Percentiles rank a stretch among this genome's conserved stretches.
These are phyloP conservation scores for Channa striata DNA, from an alignment of 2,797 vertebrate species.

Conservation along the genomic window DNA sequence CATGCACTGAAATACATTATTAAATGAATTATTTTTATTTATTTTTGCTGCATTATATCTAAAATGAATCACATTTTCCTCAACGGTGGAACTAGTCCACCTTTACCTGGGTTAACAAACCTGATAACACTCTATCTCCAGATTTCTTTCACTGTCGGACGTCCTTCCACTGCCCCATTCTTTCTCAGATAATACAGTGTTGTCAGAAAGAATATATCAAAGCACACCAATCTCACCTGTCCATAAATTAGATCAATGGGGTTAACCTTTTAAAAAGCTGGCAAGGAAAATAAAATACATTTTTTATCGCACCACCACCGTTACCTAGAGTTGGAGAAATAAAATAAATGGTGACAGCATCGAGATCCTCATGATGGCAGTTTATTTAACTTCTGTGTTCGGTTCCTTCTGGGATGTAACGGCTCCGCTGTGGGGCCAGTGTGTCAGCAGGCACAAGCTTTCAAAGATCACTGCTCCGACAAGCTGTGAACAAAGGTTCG, in stretches of 20 bases:
- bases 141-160: no score
- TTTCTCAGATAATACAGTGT: no score
- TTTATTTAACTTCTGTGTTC: conserved; percentile 63
- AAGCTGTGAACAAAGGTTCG: conserved; percentile 19
- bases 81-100: no score
- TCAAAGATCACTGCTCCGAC: conserved; percentile 57
- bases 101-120: no score
- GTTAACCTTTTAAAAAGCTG: conserved; percentile 61
- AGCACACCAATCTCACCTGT: conserved; percentile 5
- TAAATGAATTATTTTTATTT: no score
- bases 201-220: background rate
- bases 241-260: conserved; percentile 52
- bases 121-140: no score
- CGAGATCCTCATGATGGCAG: conserved; percentile 46
- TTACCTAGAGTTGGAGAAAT: background rate
- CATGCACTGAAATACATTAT: no score
- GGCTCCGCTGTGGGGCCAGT: conserved; percentile 24
- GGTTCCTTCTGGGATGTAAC: conserved; percentile 47
- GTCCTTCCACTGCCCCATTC: no score
- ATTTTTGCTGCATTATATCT: no score
- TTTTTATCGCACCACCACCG: conserved; percentile 3
- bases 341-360: conserved; percentile 27
- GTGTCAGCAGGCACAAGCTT: conserved; percentile 37
- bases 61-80: no score
- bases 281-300: conserved; percentile 10